Percentiles rank a stretch among this genome's conserved stretches.
Evolutionary conservation across 2,888 invertebrate species (phyloP).

Genomic region (Euspilapteryx auroguttella): DNA sequence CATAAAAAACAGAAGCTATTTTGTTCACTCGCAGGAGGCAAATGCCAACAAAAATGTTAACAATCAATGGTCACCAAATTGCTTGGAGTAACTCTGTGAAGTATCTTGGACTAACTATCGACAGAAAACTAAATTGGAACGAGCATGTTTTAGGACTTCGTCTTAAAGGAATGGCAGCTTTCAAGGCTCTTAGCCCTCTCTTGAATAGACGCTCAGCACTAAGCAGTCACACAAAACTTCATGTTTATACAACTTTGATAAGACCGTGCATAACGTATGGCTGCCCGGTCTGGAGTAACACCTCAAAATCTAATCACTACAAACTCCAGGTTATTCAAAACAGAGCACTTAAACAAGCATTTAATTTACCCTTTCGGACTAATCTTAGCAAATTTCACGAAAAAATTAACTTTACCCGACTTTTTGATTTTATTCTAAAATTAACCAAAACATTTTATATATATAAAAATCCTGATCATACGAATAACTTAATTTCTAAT

Average conservation of each 20-base stretch:
- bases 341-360: conserved; percentile 4
- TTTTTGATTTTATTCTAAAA: background rate
- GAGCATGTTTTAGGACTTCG: background rate
- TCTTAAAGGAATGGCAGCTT: conserved; percentile 1
- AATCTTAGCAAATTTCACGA: conserved; percentile 2
- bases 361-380: conserved; percentile 4
- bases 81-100: conserved; percentile 3
- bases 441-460: background rate
- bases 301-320: background rate
- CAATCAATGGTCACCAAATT: background rate
- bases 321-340: conserved; percentile 5
- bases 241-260: conserved; percentile 2
- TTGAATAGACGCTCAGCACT: conserved; percentile 1
- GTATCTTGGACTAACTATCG: conserved; percentile 2
- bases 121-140: conserved; percentile 3
- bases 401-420: background rate
- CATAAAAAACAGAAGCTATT: conserved; percentile 5
- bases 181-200: conserved; percentile 1
- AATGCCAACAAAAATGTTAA: background rate
- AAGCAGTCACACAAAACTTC: conserved; percentile 1
- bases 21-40: conserved; percentile 1
- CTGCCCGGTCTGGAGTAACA: conserved; percentile 5
- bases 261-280: conserved; percentile 4
- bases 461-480: background rate
- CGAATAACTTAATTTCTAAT: background rate